Evolutionary conservation across 1,140 invertebrate genomes (phyloP).

Genomic region (Globodera rostochiensis): DNA sequence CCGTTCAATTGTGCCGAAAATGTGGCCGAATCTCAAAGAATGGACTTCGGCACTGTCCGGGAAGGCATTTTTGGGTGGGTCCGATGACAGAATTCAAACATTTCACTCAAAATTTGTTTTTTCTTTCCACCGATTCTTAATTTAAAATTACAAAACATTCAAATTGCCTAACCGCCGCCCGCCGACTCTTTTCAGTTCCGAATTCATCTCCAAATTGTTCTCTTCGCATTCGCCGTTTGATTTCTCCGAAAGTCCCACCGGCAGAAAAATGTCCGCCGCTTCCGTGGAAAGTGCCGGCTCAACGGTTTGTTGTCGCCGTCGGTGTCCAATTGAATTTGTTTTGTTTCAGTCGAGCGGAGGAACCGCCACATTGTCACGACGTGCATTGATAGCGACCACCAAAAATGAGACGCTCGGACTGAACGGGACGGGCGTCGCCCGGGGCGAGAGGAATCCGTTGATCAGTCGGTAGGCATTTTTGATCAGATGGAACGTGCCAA

Average conservation of each 20-base stretch:
- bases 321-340: no score
- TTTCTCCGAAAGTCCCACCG: not conserved
- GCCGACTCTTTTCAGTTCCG: no score
- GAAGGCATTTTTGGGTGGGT: not conserved
- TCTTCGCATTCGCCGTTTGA: not conserved
- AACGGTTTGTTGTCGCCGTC: not conserved
- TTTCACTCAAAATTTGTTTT: no score
- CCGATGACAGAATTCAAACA: no score
- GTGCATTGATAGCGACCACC: slow-evolving; percentile 1
- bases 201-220: not conserved
- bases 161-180: no score
- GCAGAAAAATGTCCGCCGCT: slow-evolving; percentile 6
- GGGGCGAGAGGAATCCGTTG: not conserved
- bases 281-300: not conserved
- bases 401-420: not conserved
- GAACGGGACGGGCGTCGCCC: not conserved
- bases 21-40: not conserved
- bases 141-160: no score
- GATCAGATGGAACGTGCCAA: not conserved
- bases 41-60: not conserved
- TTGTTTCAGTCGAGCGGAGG: not conserved
- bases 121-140: no score
- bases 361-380: not conserved
- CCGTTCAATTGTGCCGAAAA: not conserved
- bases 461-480: not conserved